Conservation (phyloP, 1,140 invertebrate genomes). For the Listronotus bonariensis region DNA sequence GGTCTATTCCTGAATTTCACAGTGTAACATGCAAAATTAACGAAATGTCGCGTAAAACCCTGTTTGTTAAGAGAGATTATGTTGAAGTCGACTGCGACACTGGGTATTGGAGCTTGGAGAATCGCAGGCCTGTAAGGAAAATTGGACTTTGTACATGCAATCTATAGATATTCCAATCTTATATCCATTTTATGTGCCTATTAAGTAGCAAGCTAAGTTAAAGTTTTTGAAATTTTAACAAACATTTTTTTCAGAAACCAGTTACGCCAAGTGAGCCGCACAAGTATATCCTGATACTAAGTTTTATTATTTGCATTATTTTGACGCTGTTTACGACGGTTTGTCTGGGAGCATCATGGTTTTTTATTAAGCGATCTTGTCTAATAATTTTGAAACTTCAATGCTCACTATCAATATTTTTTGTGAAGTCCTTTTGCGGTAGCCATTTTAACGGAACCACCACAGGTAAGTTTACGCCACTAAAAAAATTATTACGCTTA, state of each 20-base stretch:
- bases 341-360: slow-evolving; percentile 35
- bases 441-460: slow-evolving; percentile 35
- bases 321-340: slow-evolving; percentile 35
- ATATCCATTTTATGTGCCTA: too few relatives aligned
- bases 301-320: slow-evolving; percentile 37
- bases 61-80: too few relatives aligned
- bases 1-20: too few relatives aligned
- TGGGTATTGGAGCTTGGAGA: too few relatives aligned
- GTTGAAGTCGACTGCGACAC: too few relatives aligned
- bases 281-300: slow-evolving; percentile 39
- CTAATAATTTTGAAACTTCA: slow-evolving; percentile 40
- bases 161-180: too few relatives aligned
- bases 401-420: slow-evolving; percentile 42
- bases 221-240: not conserved
- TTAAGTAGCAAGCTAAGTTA: too few relatives aligned
- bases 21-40: too few relatives aligned
- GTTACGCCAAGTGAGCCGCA: slow-evolving; percentile 20
- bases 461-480: slow-evolving; percentile 29
- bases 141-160: too few relatives aligned
- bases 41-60: too few relatives aligned
- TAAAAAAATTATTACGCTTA: slow-evolving; percentile 2
- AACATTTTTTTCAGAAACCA: slow-evolving; percentile 24
- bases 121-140: too few relatives aligned
- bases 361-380: slow-evolving; percentile 36
- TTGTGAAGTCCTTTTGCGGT: slow-evolving; percentile 34